Conservation (phyloP, 2,888 invertebrate genomes). For the Aromia moschata region DNA sequence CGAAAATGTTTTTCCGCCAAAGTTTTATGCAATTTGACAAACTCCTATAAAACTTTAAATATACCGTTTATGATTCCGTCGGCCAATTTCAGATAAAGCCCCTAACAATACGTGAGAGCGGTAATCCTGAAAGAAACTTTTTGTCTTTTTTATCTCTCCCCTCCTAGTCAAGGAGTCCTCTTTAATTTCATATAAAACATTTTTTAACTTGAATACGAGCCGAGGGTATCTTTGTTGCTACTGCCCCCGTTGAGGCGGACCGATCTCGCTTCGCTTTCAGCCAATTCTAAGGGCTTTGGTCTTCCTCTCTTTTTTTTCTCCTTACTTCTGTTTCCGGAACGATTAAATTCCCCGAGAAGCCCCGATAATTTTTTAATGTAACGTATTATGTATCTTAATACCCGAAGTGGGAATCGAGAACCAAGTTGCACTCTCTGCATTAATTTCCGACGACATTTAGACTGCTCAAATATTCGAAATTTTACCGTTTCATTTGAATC, state of each 20-base stretch:
- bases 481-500: too few species aligned
- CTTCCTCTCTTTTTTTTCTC: constrained; percentile 1
- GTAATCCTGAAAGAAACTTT: constrained; percentile 25
- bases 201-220: constrained; percentile 6
- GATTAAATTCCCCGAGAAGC: neutral
- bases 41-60: constrained; percentile 48
- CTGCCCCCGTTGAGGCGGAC: constrained; percentile 3
- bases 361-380: neutral
- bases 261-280: constrained; percentile 7
- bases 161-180: constrained; percentile 9
- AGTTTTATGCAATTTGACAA: constrained; percentile 47
- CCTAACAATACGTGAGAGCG: constrained; percentile 32
- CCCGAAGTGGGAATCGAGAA: neutral
- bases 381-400: neutral
- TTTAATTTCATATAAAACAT: constrained; percentile 24
- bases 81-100: constrained; percentile 43
- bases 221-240: constrained; percentile 4
- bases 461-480: too few species aligned
- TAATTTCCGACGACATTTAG: too few species aligned
- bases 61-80: constrained; percentile 46
- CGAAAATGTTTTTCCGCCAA: constrained; percentile 45
- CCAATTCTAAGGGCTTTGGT: constrained; percentile 4
- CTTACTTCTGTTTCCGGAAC: neutral
- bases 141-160: constrained; percentile 21
- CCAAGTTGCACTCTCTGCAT: too few species aligned